Evolutionary conservation across 2,797 vertebrate genomes (phyloP).

Genomic region (Zenarchopterus dispar): DNA sequence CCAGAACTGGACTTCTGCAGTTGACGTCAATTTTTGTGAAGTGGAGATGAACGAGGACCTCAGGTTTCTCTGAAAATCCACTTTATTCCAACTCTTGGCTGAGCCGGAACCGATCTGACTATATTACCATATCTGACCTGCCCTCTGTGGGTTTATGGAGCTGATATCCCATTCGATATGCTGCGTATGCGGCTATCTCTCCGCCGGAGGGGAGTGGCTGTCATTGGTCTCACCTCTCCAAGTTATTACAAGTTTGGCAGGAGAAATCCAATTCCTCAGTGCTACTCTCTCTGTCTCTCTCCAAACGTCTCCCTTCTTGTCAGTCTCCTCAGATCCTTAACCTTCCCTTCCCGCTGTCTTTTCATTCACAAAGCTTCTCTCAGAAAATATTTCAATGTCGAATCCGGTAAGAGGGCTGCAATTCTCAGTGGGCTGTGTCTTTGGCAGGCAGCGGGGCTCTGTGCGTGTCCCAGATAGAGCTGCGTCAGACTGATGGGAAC

Average conservation of each 20-base stretch:
- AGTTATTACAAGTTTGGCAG: constrained; percentile 61
- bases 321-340: background rate
- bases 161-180: constrained; percentile 56
- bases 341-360: constrained; percentile 32
- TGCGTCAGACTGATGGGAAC: constrained; percentile 45
- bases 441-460: constrained; percentile 39
- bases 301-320: constrained; percentile 30
- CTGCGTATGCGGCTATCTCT: constrained; percentile 31
- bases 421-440: constrained; percentile 53
- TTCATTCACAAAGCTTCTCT: constrained; percentile 47
- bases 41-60: constrained; percentile 17
- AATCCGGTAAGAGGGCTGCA: constrained; percentile 52
- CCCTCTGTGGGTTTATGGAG: constrained; percentile 34
- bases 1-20: too few relatives aligned
- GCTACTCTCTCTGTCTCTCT: constrained; percentile 25
- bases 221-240: constrained; percentile 74
- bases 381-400: constrained; percentile 71
- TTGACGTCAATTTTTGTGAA: constrained; percentile 2
- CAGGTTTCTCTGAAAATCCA: constrained; percentile 36
- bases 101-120: constrained; percentile 56
- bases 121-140: constrained; percentile 49
- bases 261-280: constrained; percentile 49
- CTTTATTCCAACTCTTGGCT: constrained; percentile 55
- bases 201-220: constrained; percentile 54
- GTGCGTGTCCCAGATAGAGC: constrained; percentile 58